Evolutionary conservation across 2,113 vertebrate species (phyloP).

Genomic region (Papio anubis): DNA sequence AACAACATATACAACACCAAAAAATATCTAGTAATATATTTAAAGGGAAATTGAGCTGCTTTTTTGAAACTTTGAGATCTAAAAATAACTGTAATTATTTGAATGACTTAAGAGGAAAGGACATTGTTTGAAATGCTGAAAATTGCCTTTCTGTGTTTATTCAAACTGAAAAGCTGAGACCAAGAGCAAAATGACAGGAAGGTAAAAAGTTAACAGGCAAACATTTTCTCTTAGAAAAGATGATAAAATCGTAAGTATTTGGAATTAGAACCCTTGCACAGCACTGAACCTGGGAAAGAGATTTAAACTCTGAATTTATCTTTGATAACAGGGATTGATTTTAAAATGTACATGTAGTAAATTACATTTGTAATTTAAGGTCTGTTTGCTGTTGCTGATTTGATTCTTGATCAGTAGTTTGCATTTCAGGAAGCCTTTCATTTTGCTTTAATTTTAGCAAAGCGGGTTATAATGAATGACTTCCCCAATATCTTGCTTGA

Average conservation of each 20-base stretch:
- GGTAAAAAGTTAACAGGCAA: neutral
- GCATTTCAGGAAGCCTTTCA: slow-evolving; percentile 72
- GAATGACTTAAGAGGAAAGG: slow-evolving; percentile 46
- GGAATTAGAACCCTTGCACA: neutral
- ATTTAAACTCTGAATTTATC: slow-evolving; percentile 49
- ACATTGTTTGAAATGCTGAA: slow-evolving; percentile 34
- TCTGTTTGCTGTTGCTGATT: slow-evolving; percentile 60
- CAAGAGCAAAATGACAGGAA: slow-evolving; percentile 18
- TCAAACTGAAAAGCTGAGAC: slow-evolving; percentile 23
- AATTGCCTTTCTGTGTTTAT: slow-evolving; percentile 33
- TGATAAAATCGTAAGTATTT: neutral
- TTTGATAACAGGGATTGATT: slow-evolving; percentile 44
- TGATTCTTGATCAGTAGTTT: slow-evolving; percentile 37
- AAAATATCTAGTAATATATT: slow-evolving; percentile 60
- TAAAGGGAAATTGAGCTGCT: slow-evolving; percentile 77
- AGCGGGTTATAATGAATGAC: slow-evolving; percentile 57
- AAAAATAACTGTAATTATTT: slow-evolving; percentile 59
- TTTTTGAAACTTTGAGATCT: slow-evolving; percentile 45
- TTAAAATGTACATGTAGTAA: slow-evolving; percentile 46
- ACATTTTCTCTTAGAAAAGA: slow-evolving; percentile 38
- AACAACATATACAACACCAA: slow-evolving; percentile 59
- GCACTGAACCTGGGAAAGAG: slow-evolving; percentile 22
- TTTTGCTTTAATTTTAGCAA: slow-evolving; percentile 79
- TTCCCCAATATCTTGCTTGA: slow-evolving; percentile 53
- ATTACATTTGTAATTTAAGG: slow-evolving; percentile 35